Evolutionary conservation across 2,888 invertebrate species (phyloP).

Genomic region (Leucophenga montana): DNA sequence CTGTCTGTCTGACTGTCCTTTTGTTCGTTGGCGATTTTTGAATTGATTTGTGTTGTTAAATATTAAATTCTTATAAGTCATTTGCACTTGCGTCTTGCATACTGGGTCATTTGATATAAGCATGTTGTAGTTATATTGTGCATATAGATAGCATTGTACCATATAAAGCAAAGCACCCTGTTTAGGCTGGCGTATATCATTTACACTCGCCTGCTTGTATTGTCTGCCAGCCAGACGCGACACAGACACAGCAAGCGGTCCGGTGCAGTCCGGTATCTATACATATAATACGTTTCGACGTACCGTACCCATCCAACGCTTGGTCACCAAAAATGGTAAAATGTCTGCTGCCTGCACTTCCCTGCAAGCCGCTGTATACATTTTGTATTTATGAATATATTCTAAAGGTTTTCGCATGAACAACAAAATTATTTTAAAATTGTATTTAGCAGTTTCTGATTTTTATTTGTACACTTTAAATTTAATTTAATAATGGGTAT

Average conservation of each 20-base stretch:
- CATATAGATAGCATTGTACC: too few relatives aligned
- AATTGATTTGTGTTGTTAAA: conserved; percentile 70
- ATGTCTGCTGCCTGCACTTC: background rate
- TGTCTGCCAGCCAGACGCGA: conserved; percentile 41
- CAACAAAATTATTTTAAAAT: conserved; percentile 12
- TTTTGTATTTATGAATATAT: conserved; percentile 6
- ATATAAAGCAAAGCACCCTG: background rate
- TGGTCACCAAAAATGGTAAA: background rate
- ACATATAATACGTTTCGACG: background rate
- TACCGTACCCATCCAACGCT: background rate
- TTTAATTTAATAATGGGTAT: too few relatives aligned
- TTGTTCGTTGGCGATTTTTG: conserved; percentile 53
- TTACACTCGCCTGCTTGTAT: conserved; percentile 55
- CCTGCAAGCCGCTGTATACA: background rate
- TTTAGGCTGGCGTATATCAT: conserved; percentile 58
- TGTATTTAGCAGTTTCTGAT: too few relatives aligned
- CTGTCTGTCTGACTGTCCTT: background rate
- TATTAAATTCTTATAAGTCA: conserved; percentile 70
- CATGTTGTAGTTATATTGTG: too few relatives aligned
- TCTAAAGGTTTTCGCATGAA: background rate
- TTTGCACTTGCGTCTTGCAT: conserved; percentile 58
- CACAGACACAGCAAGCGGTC: conserved; percentile 62
- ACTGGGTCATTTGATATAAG: conserved; percentile 35
- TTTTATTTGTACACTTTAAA: too few relatives aligned
- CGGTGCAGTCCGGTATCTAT: background rate